Evolutionary conservation across 2,113 vertebrate genomes (phyloP), one percentile per base, ranked within the genome.

Genomic region (Synchiropus splendidus): DNA sequence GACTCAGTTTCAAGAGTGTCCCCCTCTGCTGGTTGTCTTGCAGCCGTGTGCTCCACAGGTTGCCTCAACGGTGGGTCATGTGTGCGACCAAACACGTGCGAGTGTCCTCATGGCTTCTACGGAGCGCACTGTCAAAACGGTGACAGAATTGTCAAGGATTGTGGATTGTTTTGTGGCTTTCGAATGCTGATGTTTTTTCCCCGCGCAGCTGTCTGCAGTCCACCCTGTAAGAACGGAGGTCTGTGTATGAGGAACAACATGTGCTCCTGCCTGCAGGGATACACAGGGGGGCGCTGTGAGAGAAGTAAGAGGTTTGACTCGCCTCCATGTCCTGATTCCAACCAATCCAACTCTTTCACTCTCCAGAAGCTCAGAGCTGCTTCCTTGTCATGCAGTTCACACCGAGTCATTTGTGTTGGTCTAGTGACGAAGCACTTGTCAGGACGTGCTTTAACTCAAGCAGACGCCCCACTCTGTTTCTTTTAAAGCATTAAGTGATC

Each of bases 211-310:
- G 58, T 90, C 12, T 90, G 88, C 76, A 83, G 57, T 13, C 87
- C 86, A 0, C 68, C 87, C 54, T 89, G 88, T 72, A 78, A 88
- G 70, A 90, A 89, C 1, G 81, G 82, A 4, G 89, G 88, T 5
- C 16, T 65, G 33, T 89, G 89, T 10, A 71, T 84, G 39, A 61
- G 54, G 37, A 86, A 84, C 69, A 83, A 81, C 32, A 9, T 10
- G 9, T 92, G 89, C 58, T 80, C 67, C 0, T 89, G 87, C 62
- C 77, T 75, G 39, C 52, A 71, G 14, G 87, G 88, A 32, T 88
- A 87, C 73, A 83, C 74, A 0, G 86, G 88, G 12, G 51, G 43
- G 1, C 75, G 71, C 55, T 90, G 87, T 36, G 84, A 89, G 62
- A 85, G 62, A 71, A 88, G 87, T 89, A 54, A 69, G 84, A 62